Percentiles rank a stretch among this genome's conserved stretches.
Evolutionary conservation across 2,797 vertebrate species (phyloP).

Genomic region (Coranthus polyacanthus): DNA sequence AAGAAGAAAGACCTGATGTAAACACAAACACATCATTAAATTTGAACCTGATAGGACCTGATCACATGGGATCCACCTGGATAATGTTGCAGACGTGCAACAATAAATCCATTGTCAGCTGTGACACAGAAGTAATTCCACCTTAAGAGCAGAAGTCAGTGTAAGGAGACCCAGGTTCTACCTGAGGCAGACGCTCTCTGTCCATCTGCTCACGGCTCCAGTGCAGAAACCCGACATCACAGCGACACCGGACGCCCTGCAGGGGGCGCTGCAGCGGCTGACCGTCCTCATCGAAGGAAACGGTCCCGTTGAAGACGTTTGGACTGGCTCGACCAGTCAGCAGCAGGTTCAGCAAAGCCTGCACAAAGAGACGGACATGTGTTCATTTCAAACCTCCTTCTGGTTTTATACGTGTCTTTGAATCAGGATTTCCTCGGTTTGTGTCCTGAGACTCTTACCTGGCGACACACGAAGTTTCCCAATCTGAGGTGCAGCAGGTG

Average conservation of each 20-base stretch:
- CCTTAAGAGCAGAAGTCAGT: too few species aligned
- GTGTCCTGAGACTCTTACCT: slow-evolving; percentile 76
- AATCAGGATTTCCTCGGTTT: too few species aligned
- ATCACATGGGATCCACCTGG: too few species aligned
- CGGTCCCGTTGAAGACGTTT: slow-evolving; percentile 83
- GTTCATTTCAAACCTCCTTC: too few species aligned
- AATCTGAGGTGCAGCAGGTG: slow-evolving; percentile 81
- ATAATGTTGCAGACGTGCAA: not conserved
- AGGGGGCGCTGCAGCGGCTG: slow-evolving; percentile 60
- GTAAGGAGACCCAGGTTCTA: slow-evolving; percentile 36
- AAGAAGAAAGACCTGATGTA: too few species aligned
- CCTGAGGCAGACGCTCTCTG: slow-evolving; percentile 71
- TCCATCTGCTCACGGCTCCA: slow-evolving; percentile 79
- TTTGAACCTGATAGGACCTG: too few species aligned
- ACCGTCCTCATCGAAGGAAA: slow-evolving; percentile 57
- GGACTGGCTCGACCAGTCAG: slow-evolving; percentile 87
- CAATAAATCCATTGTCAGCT: not conserved
- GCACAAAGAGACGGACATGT: slow-evolving; percentile 3
- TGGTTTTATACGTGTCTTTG: too few species aligned
- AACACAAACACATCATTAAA: too few species aligned
- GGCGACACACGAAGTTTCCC: slow-evolving; percentile 84
- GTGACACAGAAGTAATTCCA: not conserved
- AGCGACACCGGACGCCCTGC: slow-evolving; percentile 81
- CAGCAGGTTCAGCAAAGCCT: slow-evolving; percentile 90
- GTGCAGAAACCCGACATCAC: slow-evolving; percentile 86